Conservation (phyloP, 2,888 invertebrate species). For the Apodemia mormo region DNA sequence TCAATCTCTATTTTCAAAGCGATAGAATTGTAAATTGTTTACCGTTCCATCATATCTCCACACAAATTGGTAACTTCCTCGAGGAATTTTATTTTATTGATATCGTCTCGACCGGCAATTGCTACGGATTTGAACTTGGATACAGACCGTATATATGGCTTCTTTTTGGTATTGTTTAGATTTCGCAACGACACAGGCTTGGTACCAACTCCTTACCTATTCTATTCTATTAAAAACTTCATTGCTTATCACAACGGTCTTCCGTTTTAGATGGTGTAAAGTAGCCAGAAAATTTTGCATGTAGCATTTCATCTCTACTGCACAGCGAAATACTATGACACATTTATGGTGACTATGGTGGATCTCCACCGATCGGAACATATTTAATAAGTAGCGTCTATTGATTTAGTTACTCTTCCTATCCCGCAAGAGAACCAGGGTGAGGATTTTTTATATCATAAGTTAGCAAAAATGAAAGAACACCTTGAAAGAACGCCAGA, state of each 20-base stretch:
- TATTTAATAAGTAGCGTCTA: too few species aligned
- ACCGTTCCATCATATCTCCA: constrained; percentile 33
- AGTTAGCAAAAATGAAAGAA: too few species aligned
- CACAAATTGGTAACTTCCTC: constrained; percentile 76
- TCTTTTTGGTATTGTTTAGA: neutral
- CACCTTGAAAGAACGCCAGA: too few species aligned
- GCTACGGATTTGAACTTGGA: constrained; percentile 71
- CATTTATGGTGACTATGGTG: too few species aligned
- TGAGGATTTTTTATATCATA: too few species aligned
- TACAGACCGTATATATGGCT: constrained; percentile 37
- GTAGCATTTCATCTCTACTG: too few species aligned
- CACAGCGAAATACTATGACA: too few species aligned
- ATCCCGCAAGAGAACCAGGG: too few species aligned
- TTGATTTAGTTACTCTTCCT: too few species aligned
- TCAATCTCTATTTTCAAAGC: constrained; percentile 21
- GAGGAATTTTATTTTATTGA: constrained; percentile 78
- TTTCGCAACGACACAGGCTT: neutral
- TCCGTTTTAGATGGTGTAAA: too few species aligned
- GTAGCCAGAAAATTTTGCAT: too few species aligned
- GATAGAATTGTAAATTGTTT: constrained; percentile 31
- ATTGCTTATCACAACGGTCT: neutral
- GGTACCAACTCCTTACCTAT: neutral
- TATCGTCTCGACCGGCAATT: constrained; percentile 70
- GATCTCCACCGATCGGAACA: too few species aligned
- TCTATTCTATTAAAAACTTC: constrained; percentile 30